Percentiles rank a stretch among this genome's conserved stretches.
Conservation (phyloP, 2,113 vertebrate species). For the Mellivora capensis region DNA sequence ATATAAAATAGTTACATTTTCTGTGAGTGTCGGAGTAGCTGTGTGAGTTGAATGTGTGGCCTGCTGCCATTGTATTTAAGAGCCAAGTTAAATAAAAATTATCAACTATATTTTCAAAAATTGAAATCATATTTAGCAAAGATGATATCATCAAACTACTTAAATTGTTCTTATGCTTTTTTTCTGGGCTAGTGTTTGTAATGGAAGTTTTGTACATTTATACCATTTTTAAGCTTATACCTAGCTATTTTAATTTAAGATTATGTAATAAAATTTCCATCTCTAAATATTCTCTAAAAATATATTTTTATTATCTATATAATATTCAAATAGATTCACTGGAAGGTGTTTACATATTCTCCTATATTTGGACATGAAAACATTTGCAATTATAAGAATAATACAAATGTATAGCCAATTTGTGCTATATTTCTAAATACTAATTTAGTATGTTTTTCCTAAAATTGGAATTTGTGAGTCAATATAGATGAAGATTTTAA, state of each 20-base stretch:
- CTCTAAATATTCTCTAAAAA: conserved; percentile 11
- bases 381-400: conserved; percentile 32
- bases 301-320: conserved; percentile 1
- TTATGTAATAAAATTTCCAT: background rate
- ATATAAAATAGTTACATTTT: conserved; percentile 14
- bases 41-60: background rate
- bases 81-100: background rate
- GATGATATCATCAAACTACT: background rate
- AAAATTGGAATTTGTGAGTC: conserved; percentile 56
- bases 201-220: background rate
- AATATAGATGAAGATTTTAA: conserved; percentile 57
- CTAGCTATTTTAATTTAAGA: background rate
- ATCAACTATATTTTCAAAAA: conserved; percentile 5
- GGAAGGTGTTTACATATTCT: background rate
- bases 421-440: background rate
- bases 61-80: background rate
- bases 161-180: background rate
- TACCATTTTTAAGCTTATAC: background rate
- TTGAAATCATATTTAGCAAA: background rate
- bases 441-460: conserved; percentile 46
- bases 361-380: background rate
- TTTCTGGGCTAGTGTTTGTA: background rate
- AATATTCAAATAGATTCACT: conserved; percentile 19
- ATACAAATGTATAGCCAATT: conserved; percentile 1
- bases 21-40: background rate